Evolutionary conservation across 2,113 vertebrate species (phyloP).

Genomic region (Spheniscus mendiculus): DNA sequence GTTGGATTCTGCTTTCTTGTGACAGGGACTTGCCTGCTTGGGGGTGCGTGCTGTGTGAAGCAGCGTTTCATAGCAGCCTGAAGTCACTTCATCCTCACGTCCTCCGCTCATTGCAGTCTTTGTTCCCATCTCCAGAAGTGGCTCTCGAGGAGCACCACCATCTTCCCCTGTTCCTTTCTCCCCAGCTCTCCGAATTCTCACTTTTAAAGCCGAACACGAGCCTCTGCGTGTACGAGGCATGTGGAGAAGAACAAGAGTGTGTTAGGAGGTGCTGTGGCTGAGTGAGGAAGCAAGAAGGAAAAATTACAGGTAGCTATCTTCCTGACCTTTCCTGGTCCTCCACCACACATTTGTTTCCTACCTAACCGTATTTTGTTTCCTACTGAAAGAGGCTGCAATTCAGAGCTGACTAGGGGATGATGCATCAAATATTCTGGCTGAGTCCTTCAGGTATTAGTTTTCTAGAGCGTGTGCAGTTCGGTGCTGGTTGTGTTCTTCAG

Average conservation of each 20-base stretch:
- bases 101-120: background rate
- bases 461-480: background rate
- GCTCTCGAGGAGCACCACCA: background rate
- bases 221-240: rapidly evolving
- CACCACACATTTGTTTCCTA: rapidly evolving
- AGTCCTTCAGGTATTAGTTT: background rate
- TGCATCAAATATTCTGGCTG: background rate
- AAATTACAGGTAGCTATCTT: background rate
- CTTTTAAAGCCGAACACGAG: rapidly evolving
- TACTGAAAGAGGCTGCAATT: background rate
- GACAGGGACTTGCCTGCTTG: background rate
- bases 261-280: background rate
- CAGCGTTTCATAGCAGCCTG: background rate
- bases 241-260: background rate
- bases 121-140: background rate
- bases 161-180: background rate
- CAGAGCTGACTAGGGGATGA: background rate
- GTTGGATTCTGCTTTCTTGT: background rate
- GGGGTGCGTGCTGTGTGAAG: rapidly evolving
- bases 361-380: background rate
- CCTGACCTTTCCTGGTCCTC: background rate
- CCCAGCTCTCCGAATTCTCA: background rate
- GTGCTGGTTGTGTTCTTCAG: background rate
- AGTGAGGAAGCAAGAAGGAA: background rate
- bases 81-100: background rate